Evolutionary conservation across 2,888 invertebrate genomes (phyloP), one percentile per base, ranked within the genome.

Genomic region (Plebejus melissa): DNA sequence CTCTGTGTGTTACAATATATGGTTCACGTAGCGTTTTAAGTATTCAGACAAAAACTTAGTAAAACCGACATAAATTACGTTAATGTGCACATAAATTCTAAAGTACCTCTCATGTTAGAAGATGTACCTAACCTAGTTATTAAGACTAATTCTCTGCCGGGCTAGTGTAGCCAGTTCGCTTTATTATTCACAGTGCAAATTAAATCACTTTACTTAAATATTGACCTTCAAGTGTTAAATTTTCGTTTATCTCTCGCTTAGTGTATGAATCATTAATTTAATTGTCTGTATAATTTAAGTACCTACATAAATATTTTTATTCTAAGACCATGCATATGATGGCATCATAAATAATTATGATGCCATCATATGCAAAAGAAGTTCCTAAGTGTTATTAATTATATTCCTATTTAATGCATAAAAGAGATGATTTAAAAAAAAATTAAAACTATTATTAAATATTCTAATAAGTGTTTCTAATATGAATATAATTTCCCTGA

Each of bases 161-260:
- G 11, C 28, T 28, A 60, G 9, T 65, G 65, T 65, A 32, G 36
- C 32, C 65, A 28, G 32, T 32, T 65, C 32, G 5, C 65, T 36
- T 36, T 65, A 65, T 65, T 32, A 36, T 65, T 11, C 11, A 28
- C 13, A 22, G 46, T 22, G 41, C 71, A 70, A 70, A 46, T 22
- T 71, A 41, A 46, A 71, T 71, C 46, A 71, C 28, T 41, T 41
- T 22, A 41, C 22, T 71, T 5, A 22, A 46, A 71, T 13, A 46
- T 46, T 71, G 71, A 71, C 71, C 71, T 71, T 71, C 71, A 71
- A 71, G 41, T 41, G 46, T 41, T 13, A 70, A 22, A 46, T 70
- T 70, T 41, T 70, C 41, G n/a, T 69, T 69, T 70, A 71, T 28
- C 71, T 71, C 22, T 71, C 16, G 46, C 46, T 22, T 71, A 46